Base-by-base conservation (phyloP, 2,888 invertebrate species). In the Eueremaeus valkanovi region DNA sequence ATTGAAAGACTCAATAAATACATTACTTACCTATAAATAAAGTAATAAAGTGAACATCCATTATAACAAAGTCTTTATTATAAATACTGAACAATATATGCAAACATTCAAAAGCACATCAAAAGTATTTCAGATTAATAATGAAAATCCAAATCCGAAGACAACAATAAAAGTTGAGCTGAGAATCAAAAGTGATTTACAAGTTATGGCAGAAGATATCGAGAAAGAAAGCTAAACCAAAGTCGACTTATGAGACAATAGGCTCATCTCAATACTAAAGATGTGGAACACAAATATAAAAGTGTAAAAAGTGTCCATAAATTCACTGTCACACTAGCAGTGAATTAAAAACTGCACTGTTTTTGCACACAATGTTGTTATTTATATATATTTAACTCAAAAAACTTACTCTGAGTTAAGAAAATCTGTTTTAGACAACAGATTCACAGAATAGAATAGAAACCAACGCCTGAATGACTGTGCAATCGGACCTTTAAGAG, bases 381-480 rank as follows among this genome's bases (percentile, higher is more conserved):
- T n/a, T 49, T 49, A 49, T 49, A 45, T 45, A 45, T 40, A 55
- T 55, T 11, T 58, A 6, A 21, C 11, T 33, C n/a, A 36, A 66
- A 66, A 66, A 66, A 29, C n/a, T n/a, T n/a, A n/a, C n/a, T 29
- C 2, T 49, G 18, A 8, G 63, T 16, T 3, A 36, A 29, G 18
- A 29, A 29, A 33, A 21, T n/a, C 63, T 29, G 13, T 29, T 18
- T 66, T 33, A 36, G 63, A 66, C n/a, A 58, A 13, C 29, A 58
- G 21, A 58, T 58, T 18, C 29, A 58, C 27, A n/a, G n/a, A n/a
- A n/a, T 16, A 6, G 6, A 45, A 45, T 45, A 45, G 45, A 18
- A 36, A 66, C 63, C 63, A 66, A 66, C 36, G 63, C 36, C 63
- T 66, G 36, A 33, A 33, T 66, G 58, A 58, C 58, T 58, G 58